Conservation (phyloP, 2,888 invertebrate species). For the Mantis religiosa region DNA sequence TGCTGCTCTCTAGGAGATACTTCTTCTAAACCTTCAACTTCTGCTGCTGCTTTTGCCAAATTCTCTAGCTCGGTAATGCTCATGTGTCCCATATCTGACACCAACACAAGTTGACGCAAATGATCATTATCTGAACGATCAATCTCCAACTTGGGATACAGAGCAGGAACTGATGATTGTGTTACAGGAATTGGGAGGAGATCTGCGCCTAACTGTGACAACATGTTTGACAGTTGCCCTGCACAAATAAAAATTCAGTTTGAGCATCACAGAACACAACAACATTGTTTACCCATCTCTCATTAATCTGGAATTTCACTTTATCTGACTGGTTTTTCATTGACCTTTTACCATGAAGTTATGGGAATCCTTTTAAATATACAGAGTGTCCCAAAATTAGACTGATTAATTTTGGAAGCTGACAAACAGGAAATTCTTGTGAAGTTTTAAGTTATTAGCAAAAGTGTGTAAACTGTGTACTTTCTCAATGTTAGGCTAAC, state of each 20-base stretch:
- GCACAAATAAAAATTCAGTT: background rate
- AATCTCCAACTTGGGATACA: slow-evolving; percentile 14
- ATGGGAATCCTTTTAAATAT: no score
- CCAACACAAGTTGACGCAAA: slow-evolving; percentile 58
- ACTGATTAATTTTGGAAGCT: no score
- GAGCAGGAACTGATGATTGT: background rate
- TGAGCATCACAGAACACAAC: background rate
- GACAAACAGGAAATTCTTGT: no score
- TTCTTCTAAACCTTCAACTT: slow-evolving; percentile 51
- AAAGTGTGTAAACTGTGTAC: no score
- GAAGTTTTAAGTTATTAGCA: no score
- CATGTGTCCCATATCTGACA: slow-evolving; percentile 46
- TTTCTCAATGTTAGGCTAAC: no score
- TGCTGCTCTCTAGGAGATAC: slow-evolving; percentile 32
- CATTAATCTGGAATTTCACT: no score
- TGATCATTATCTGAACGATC: slow-evolving; percentile 50
- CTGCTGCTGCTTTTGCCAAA: slow-evolving; percentile 52
- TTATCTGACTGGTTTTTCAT: no score
- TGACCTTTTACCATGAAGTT: no score
- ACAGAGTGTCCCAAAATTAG: no score
- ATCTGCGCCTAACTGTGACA: slow-evolving; percentile 30
- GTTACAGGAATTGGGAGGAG: background rate
- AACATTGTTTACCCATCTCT: no score
- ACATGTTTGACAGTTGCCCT: slow-evolving; percentile 33
- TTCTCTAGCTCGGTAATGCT: background rate